Conservation (phyloP, 2,888 invertebrate genomes). For the Heliconius aoede region DNA sequence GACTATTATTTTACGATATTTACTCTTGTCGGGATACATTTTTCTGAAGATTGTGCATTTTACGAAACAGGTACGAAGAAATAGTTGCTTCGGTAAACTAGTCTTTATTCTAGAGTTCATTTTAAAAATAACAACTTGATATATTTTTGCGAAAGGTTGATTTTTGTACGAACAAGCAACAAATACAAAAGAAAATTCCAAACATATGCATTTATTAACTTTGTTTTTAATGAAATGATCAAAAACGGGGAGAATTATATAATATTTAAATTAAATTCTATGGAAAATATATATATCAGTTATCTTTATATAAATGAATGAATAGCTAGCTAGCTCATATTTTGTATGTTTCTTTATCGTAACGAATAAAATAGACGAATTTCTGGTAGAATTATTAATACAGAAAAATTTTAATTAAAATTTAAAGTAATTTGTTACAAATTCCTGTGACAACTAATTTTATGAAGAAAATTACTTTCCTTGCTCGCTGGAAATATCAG, state of each 20-base stretch:
- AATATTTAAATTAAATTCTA: background rate
- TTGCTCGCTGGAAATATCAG: slow-evolving; percentile 19
- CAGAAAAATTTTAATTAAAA: too few species aligned
- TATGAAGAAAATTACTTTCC: background rate
- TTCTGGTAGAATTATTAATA: too few species aligned
- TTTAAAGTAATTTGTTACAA: too few species aligned
- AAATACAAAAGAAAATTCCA: background rate
- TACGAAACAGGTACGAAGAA: background rate
- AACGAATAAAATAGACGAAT: too few species aligned
- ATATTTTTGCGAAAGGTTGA: background rate
- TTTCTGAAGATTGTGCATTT: background rate
- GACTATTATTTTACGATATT: slow-evolving; percentile 15
- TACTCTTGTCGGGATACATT: background rate
- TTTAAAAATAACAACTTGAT: background rate
- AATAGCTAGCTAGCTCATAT: too few species aligned
- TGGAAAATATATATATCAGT: background rate
- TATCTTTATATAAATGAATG: too few species aligned
- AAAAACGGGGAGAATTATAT: background rate
- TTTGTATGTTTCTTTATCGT: too few species aligned
- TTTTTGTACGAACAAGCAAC: background rate
- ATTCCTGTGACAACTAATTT: too few species aligned
- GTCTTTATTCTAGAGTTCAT: background rate
- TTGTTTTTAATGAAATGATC: background rate
- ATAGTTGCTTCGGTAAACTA: background rate
- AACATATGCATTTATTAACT: background rate